Percentiles rank a stretch among this genome's conserved stretches.
Evolutionary conservation across 2,113 vertebrate genomes (phyloP).

Genomic region (Salvator merianae): DNA sequence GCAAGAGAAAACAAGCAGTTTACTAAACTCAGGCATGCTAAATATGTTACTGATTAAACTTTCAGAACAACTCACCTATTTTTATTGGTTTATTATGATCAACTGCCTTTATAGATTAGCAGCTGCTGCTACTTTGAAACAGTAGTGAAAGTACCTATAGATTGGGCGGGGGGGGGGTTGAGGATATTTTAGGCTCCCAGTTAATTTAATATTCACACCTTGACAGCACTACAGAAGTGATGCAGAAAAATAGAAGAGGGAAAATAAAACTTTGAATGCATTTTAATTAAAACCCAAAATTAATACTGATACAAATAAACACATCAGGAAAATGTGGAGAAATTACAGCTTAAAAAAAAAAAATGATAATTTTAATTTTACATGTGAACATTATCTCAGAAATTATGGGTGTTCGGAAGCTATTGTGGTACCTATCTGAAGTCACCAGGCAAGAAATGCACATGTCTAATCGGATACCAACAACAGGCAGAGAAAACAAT

Average conservation of each 20-base stretch:
- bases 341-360: conserved; percentile 15
- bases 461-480: background rate
- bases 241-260: conserved; percentile 5
- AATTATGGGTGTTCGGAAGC: conserved; percentile 53
- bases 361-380: conserved; percentile 29
- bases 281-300: conserved; percentile 31
- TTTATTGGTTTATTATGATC: conserved; percentile 20
- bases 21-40: conserved; percentile 13
- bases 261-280: conserved; percentile 19
- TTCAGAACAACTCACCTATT: background rate
- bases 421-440: conserved; percentile 43
- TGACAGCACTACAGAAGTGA: conserved; percentile 21
- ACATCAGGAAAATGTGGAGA: conserved; percentile 12
- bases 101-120: conserved; percentile 28
- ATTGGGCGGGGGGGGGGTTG: background rate
- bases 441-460: conserved; percentile 28
- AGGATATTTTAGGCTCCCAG: conserved; percentile 20
- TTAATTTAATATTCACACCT: conserved; percentile 33
- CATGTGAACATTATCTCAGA: conserved; percentile 35
- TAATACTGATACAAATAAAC: conserved; percentile 39
- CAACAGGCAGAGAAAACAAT: accelerated
- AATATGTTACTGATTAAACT: conserved; percentile 19
- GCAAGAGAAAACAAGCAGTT: conserved; percentile 27
- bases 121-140: conserved; percentile 20
- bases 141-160: background rate